A percentile compares a stretch with the other conserved stretches of the same genome.
Conservation (phyloP, 92 coral and sea anemone genomes). For the Palythoa heliodiscus region DNA sequence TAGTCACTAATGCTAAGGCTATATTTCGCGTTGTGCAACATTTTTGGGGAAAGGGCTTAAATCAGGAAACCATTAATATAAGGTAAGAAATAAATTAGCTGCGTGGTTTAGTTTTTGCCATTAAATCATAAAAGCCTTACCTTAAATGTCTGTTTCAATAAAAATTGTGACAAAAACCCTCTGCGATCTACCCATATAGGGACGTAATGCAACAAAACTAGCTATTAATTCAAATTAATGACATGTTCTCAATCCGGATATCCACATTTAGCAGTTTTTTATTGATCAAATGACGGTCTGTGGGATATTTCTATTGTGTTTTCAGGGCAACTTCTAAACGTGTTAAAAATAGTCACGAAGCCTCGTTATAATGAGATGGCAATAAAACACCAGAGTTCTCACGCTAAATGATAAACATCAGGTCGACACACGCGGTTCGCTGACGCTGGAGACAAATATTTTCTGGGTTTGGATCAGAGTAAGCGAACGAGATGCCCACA, state of each 20-base stretch:
- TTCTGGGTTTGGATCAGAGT: background rate
- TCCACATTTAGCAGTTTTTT: background rate
- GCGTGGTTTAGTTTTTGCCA: background rate
- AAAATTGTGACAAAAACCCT: background rate
- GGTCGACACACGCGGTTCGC: background rate
- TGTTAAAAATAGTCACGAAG: background rate
- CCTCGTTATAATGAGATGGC: background rate
- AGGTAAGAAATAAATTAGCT: background rate
- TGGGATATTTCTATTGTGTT: background rate
- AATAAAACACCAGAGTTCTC: background rate
- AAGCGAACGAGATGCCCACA: background rate
- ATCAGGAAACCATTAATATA: too few species aligned
- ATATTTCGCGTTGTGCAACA: background rate
- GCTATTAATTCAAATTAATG: background rate
- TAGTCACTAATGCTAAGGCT: background rate
- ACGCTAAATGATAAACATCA: background rate
- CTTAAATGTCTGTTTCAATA: background rate
- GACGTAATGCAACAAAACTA: too few species aligned
- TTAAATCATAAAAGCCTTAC: background rate
- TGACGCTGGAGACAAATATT: background rate
- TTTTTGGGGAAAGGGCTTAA: background rate
- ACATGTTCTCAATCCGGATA: background rate
- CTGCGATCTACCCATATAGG: background rate
- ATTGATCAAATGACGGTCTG: background rate
- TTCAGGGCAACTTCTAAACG: background rate